Evolutionary conservation across 2,888 invertebrate species (phyloP).

Genomic region (Agrilus mali): DNA sequence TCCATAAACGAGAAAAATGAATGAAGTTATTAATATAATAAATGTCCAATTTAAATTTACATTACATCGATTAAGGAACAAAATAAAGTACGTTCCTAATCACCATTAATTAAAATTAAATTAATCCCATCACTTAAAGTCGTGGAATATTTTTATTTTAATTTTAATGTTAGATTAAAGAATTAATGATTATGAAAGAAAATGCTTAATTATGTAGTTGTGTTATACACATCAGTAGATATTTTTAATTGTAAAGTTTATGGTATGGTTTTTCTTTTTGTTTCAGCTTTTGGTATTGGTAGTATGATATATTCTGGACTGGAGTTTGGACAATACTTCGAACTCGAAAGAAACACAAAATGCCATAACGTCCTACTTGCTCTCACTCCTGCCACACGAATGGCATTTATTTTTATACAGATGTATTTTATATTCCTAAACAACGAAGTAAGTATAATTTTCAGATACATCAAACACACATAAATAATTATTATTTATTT

Average conservation of each 20-base stretch:
- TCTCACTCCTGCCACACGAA: conserved; percentile 79
- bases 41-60: no score
- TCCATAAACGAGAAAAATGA: no score
- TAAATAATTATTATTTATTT: no score
- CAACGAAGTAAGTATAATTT: conserved; percentile 67
- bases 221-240: not conserved
- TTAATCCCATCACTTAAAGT: no score
- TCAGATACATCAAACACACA: no score
- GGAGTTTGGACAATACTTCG: conserved; percentile 92
- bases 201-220: not conserved
- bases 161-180: no score
- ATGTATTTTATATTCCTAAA: conserved; percentile 98
- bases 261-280: conserved; percentile 2
- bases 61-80: no score
- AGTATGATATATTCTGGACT: conserved; percentile 95
- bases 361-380: conserved; percentile 86
- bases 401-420: conserved; percentile 94
- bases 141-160: no score
- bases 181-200: not conserved
- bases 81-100: no score
- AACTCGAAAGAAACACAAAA: conserved; percentile 76
- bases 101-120: no score
- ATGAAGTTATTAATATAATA: no score
- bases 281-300: conserved; percentile 86
- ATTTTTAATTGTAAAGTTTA: not conserved